Conservation (phyloP, 1,140 invertebrate genomes). For the Ceratina japonica region DNA sequence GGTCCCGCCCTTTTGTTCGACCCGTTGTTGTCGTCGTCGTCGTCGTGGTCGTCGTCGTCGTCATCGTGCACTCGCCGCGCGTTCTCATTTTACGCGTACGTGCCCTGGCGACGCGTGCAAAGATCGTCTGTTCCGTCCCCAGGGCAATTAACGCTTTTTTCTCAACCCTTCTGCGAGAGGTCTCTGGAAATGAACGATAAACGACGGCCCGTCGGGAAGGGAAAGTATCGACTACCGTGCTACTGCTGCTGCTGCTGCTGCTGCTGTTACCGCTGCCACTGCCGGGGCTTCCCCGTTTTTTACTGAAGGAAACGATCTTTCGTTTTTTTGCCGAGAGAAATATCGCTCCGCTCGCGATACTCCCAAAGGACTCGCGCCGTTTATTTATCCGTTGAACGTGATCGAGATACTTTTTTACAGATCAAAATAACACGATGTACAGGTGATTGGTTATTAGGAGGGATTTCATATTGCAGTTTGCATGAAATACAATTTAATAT, state of each 20-base stretch:
- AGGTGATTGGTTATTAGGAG: not conserved
- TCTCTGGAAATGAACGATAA: constrained; percentile 42
- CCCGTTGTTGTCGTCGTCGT: not conserved
- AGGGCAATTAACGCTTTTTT: constrained; percentile 34
- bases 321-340: not conserved
- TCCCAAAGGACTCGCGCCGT: not conserved
- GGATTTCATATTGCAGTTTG: not conserved
- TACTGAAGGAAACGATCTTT: too few relatives aligned
- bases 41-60: too few relatives aligned
- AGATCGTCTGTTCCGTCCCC: constrained; percentile 30
- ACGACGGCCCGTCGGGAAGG: constrained; percentile 1
- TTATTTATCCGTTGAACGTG: not conserved
- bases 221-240: constrained; percentile 19
- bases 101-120: constrained; percentile 35
- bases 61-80: constrained; percentile 21
- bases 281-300: too few relatives aligned
- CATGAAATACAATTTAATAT: not conserved
- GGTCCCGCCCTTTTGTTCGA: constrained; percentile 59
- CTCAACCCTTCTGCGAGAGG: constrained; percentile 30
- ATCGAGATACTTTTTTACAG: not conserved
- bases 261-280: too few relatives aligned
- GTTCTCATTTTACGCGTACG: constrained; percentile 45
- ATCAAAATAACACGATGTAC: too few relatives aligned
- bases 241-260: not conserved
- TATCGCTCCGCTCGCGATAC: not conserved